Evolutionary conservation across 2,797 vertebrate genomes (phyloP).

Genomic region (Silurus lanzhouensis): DNA sequence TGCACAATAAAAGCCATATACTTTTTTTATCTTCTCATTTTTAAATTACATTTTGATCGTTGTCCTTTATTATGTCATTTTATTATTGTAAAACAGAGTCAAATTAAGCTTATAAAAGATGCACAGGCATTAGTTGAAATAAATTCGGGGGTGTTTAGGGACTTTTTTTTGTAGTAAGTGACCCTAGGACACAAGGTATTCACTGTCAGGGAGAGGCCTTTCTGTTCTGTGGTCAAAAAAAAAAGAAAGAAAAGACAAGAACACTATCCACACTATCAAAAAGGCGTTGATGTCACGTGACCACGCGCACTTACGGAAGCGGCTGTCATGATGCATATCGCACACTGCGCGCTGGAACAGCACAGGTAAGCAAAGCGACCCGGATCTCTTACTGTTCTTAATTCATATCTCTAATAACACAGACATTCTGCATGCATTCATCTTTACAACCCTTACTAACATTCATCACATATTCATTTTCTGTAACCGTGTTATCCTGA

Average conservation of each 20-base stretch:
- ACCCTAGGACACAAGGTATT: neutral
- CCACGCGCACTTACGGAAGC: conserved; percentile 27
- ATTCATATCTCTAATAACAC: neutral
- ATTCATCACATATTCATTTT: neutral
- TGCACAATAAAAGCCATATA: neutral
- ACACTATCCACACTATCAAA: neutral
- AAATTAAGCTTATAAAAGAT: too few species aligned
- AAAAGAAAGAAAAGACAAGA: too few species aligned
- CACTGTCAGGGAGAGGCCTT: neutral
- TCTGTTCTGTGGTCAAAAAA: neutral
- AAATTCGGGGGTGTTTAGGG: too few species aligned
- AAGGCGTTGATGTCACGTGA: conserved; percentile 35
- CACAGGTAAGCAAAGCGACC: conserved; percentile 32
- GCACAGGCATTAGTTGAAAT: too few species aligned
- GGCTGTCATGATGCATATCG: conserved; percentile 1
- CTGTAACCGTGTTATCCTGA: neutral
- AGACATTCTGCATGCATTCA: neutral
- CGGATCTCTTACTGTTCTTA: neutral
- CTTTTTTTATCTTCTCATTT: neutral
- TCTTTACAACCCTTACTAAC: neutral
- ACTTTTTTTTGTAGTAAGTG: too few species aligned
- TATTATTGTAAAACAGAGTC: too few species aligned
- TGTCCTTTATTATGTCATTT: too few species aligned
- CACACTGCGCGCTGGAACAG: neutral
- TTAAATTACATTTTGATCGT: too few species aligned